Evolutionary conservation across 2,888 invertebrate genomes (phyloP).

Genomic region (Papilio gigon): DNA sequence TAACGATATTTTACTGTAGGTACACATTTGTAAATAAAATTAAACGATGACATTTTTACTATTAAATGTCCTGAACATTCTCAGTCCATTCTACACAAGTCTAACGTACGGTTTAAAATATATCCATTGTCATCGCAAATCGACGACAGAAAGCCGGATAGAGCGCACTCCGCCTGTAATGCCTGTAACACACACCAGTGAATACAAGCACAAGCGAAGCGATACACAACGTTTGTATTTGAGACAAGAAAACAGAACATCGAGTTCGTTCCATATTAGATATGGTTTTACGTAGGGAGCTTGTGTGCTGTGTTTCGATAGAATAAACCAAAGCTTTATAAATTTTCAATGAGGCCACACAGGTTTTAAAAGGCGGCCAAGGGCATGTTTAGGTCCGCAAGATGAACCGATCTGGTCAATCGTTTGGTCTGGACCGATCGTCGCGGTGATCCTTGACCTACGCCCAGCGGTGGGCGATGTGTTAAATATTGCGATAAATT

Average conservation of each 20-base stretch:
- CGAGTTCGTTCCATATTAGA: neutral
- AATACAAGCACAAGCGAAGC: neutral
- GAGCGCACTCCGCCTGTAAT: constrained; percentile 11
- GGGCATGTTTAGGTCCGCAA: no score
- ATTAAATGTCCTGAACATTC: neutral
- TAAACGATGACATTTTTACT: neutral
- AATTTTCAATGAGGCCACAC: no score
- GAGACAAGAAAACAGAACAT: neutral
- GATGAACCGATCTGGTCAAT: no score
- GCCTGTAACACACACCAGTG: neutral
- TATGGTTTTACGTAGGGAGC: neutral
- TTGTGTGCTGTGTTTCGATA: neutral
- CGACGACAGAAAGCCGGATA: neutral
- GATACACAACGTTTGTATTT: neutral
- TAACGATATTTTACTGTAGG: no score
- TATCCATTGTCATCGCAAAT: constrained; percentile 21
- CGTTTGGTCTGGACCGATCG: no score
- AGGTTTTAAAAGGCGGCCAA: no score
- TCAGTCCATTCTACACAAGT: neutral
- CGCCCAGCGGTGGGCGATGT: no score
- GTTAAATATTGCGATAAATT: no score
- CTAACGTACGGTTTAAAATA: neutral
- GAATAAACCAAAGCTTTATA: neutral
- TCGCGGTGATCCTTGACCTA: no score
- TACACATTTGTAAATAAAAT: no score